Evolutionary conservation across 2,888 invertebrate species (phyloP), one percentile per base, ranked within the genome.

Genomic region (Leptarthrus brevirostris): DNA sequence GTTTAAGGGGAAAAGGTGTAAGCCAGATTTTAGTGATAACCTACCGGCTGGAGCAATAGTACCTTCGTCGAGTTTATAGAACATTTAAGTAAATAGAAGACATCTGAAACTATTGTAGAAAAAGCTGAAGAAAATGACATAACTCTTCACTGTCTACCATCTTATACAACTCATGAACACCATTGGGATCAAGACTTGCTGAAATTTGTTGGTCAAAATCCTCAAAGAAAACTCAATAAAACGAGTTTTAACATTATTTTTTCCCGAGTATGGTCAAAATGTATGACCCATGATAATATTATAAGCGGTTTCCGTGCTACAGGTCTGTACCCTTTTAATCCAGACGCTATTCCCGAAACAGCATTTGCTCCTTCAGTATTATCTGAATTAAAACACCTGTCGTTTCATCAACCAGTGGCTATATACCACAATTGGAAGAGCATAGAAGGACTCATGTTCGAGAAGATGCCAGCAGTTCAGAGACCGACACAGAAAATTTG

Each of bases 281-380:
- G 70, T 52, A 75, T 75, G 52, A 69, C 73, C n/a, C 53, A 61
- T 36, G 44, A 61, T 24, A 75, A 75, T 16, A 75, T 75, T n/a
- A 58, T 69, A 26, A 36, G 12, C 36, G 61, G 73, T 1, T 75
- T 73, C 58, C 52, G 24, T 14, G 64, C 72, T 26, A 72, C 47
- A 12, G 64, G 56, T 24, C 40, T 72, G n/a, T 72, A 66, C 53
- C 72, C 61, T 20, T 74, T 26, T 22, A 34, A 74, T 30, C 72
- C 74, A 40, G 30, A 72, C 12, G 52, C 52, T 14, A 74, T 74
- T 52, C 54, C 56, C 3, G 72, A 74, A 66, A 14, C 16, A 16
- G 54, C 54, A 61, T 56, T 49, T 24, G 56, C 47, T 71, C 30
- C 54, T 20, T 64, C 69, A 8, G 8, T 8, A 30, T 8, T n/a